Evolutionary conservation across 2,797 vertebrate species (phyloP).

Genomic region (Nasua narica): DNA sequence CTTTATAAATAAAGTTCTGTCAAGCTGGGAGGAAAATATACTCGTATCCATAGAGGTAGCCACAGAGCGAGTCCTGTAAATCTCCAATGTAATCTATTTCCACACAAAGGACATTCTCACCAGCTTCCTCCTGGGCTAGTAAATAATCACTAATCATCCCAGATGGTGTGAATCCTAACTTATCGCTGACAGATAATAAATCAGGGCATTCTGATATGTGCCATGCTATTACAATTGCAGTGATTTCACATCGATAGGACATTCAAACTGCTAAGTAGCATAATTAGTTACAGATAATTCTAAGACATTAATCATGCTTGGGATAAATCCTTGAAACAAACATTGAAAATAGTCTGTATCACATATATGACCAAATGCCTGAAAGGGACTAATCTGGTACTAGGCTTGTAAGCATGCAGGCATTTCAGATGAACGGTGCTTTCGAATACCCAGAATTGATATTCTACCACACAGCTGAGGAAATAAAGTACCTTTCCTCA

Average conservation of each 20-base stretch:
- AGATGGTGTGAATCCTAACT: conserved; percentile 70
- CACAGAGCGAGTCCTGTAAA: conserved; percentile 8
- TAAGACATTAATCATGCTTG: conserved; percentile 70
- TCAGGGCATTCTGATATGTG: conserved; percentile 62
- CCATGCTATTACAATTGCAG: conserved; percentile 56
- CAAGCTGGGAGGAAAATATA: conserved; percentile 54
- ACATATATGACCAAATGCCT: conserved; percentile 41
- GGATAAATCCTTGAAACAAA: conserved; percentile 72
- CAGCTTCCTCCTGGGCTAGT: conserved; percentile 61
- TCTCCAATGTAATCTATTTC: conserved; percentile 55
- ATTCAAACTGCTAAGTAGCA: conserved; percentile 64
- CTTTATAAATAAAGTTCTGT: conserved; percentile 66
- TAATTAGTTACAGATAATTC: conserved; percentile 75
- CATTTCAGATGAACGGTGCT: not conserved
- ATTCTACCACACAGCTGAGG: conserved; percentile 9
- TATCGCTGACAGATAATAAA: conserved; percentile 73
- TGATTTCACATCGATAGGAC: conserved; percentile 68
- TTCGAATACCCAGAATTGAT: conserved; percentile 39
- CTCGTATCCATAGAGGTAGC: conserved; percentile 32
- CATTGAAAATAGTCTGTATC: conserved; percentile 61
- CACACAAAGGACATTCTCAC: conserved; percentile 60
- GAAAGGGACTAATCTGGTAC: conserved; percentile 38
- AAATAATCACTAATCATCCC: conserved; percentile 70
- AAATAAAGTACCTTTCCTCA: conserved; percentile 28
- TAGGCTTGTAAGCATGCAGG: not conserved